Evolutionary conservation across 2,797 vertebrate genomes (phyloP), one percentile per base, ranked within the genome.

Genomic region (Adelosebastes latens): DNA sequence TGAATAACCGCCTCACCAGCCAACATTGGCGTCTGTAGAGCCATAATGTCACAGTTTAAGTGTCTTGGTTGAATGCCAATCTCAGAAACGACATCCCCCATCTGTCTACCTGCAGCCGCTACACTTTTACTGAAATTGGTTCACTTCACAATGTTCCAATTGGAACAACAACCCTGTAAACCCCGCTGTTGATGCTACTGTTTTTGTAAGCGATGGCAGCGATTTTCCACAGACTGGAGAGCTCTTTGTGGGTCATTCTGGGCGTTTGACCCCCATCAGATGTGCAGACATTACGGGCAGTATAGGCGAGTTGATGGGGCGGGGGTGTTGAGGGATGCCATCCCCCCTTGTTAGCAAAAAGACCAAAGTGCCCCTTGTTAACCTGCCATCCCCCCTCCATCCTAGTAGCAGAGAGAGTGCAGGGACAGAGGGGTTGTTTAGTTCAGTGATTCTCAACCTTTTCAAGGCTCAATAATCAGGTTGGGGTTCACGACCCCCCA

Each of bases 61-160:
- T 49, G 7, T 68, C 29, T 42, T 59, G 80, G 65, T 31, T 14
- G 2, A 69, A 39, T 18, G 75, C 80, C 80, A 82, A 13, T 42
- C 24, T 53, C 7, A 53, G 32, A 42, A 60, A 72, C 25, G 25
- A 42, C 74, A 22, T 63, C 14, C 10, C 12, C 52, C 79, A 84
- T 61, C 73, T 78, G 81, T 22, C 62, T 4, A 53, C 55, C 68
- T 64, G 42, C 24, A 52, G 24, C 46, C n/a, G 11, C 32, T 9
- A 4, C 56, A 27, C 29, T 11, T 42, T 22, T 20, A 58, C 13
- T 74, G 53, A 61, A 75, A 83, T 32, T 31, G 53, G n/a, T 59
- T 63, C 68, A 72, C 69, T 75, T 77, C 34, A 52, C 6, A 3
- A 5, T 42, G 65, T 46, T 76, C 52, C 56, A 25, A 2, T 42